Evolutionary conservation across 2,113 vertebrate genomes (phyloP).

Genomic region (Petroica traversi): DNA sequence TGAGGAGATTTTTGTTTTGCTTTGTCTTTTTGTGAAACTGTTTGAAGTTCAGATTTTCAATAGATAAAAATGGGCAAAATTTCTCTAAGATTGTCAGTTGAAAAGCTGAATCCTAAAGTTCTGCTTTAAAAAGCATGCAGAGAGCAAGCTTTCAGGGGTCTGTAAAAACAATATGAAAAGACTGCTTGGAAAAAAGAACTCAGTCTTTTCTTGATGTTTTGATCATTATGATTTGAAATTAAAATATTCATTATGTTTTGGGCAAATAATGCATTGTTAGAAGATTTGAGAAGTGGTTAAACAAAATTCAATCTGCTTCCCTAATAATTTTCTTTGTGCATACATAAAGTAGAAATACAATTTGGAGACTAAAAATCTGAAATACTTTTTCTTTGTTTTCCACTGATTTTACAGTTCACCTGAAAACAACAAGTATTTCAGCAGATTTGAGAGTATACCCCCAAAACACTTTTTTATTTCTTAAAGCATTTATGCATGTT

Average conservation of each 20-base stretch:
- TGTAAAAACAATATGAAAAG: neutral
- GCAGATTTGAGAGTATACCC: neutral
- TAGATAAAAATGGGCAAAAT: neutral
- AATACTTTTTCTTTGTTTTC: neutral
- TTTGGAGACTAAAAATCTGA: neutral
- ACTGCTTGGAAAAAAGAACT: neutral
- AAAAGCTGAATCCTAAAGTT: neutral
- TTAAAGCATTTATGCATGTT: neutral
- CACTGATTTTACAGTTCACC: neutral
- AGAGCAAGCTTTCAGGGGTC: neutral
- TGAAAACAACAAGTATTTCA: neutral
- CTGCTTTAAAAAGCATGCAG: neutral
- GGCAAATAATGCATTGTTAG: neutral
- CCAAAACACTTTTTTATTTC: neutral
- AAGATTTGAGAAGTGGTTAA: neutral
- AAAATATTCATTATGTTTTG: neutral
- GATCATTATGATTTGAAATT: neutral
- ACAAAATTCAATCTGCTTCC: neutral
- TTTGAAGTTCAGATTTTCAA: conserved; percentile 1
- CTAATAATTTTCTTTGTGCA: neutral
- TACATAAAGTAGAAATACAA: neutral
- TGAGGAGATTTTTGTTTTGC: accelerated
- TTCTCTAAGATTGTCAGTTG: neutral
- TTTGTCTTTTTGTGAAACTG: neutral
- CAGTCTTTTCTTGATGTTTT: neutral